Base-by-base conservation (phyloP, 2,797 vertebrate genomes). In the Myioborus miniatus region DNA sequence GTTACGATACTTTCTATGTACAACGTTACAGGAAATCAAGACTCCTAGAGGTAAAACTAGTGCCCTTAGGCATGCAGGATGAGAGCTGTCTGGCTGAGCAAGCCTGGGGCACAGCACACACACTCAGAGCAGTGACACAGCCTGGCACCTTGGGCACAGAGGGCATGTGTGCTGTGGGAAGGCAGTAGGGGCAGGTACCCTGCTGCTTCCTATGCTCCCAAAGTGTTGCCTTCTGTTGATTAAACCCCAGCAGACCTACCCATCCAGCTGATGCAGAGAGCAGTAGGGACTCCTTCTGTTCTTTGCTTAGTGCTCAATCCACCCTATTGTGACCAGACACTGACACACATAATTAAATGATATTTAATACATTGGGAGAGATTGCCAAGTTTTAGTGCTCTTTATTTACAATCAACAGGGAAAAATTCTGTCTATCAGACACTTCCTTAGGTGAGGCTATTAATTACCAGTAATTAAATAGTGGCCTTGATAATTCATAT, bases 61-160 rank as follows among this genome's bases (percentile, higher is more conserved):
- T 21, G 9, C 22, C 19, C 36, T 23, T 21, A 64, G 60, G 26
- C 43, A 15, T 1, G 2, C 23, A 39, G 52, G 30, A 20, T 18
- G 37, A 39, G 16, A 36, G 37, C 16, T 23, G 29, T 6, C 9
- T 21, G 63, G 24, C 16, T 30, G 68, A 27, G 18, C 43, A 15
- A 37, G 18, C 8, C 36, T 9, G 36, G 29, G 72, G 16, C 15
- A 68, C 39, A 6, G 18, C 1, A 24, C 49, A 21, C 3, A 2
- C 0, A 0, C 0, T 15, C 34, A 34, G 34, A 34, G 34, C 34
- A 34, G 34, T 34, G 71, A 9, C 1, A 1, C 27, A 79, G 27
- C 39, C 43, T 64, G 50, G 23, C 19, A 3, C 10, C 26, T 12
- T 29, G 13, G 68, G 34, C n/a, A 11, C 36, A 24, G 27, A 13